A percentile compares a stretch with the other conserved stretches of the same genome.
Conservation (phyloP, 2,888 invertebrate species). For the Hartigia nigra region DNA sequence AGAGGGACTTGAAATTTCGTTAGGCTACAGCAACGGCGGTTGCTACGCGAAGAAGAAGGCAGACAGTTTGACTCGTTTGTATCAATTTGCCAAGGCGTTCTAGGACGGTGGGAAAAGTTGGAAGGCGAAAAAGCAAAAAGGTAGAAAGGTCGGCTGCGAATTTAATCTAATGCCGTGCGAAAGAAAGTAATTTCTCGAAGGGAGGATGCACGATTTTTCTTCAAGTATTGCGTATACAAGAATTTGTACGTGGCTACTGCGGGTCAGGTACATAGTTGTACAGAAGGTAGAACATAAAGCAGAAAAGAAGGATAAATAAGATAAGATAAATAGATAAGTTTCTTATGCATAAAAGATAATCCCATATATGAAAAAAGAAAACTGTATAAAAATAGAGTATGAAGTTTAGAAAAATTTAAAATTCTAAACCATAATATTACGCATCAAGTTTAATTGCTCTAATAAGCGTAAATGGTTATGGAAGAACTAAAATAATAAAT, state of each 20-base stretch:
- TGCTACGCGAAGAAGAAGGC: conserved; percentile 14
- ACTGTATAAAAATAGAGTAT: not conserved
- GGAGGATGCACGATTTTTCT: conserved; percentile 39
- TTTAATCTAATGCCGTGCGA: conserved; percentile 53
- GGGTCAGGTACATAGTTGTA: not conserved
- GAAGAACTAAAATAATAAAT: not conserved
- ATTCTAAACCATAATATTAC: not conserved
- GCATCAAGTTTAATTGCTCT: not conserved
- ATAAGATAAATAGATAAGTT: not conserved
- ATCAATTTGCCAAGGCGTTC: conserved; percentile 47
- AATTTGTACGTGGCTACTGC: not conserved
- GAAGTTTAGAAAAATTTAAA: not conserved
- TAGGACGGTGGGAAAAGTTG: not conserved
- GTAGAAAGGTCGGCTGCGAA: conserved; percentile 30
- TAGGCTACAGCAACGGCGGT: not conserved
- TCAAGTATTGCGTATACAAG: conserved; percentile 9
- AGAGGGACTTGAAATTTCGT: not conserved
- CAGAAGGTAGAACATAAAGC: not conserved
- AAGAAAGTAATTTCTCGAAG: conserved; percentile 50
- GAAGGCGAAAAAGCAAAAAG: not conserved
- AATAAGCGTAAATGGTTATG: not conserved
- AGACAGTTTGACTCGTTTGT: conserved; percentile 52
- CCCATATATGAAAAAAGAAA: not conserved
- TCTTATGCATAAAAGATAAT: not conserved
- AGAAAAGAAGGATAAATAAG: not conserved